Percentiles rank a stretch among this genome's conserved stretches.
These are phyloP conservation scores for Crotalus viridis DNA, from an alignment of 2,113 vertebrate species.

Conservation along the genomic window DNA sequence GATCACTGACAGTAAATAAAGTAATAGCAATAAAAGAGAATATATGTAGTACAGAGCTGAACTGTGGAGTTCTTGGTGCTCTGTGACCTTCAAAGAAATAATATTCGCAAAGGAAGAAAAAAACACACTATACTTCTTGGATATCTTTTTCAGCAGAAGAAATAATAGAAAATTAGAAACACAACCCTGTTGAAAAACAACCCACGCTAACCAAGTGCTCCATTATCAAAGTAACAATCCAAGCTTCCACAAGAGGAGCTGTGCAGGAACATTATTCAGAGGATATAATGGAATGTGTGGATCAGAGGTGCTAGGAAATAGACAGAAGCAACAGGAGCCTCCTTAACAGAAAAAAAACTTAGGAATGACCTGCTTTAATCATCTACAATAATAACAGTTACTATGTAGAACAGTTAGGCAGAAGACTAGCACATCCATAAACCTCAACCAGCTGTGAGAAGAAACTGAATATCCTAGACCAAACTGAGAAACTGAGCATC, in stretches of 20 bases:
- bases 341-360: neutral
- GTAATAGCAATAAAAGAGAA: neutral
- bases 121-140: neutral
- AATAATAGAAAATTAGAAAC: neutral
- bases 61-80: neutral
- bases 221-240: neutral
- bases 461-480: neutral
- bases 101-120: neutral
- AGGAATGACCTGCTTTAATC: neutral
- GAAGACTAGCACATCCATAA: neutral
- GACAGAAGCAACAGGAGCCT: neutral
- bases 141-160: neutral
- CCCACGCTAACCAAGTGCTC: neutral
- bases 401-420: neutral
- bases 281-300: neutral
- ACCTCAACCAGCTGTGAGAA: neutral
- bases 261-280: neutral
- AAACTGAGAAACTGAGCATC: neutral
- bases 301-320: neutral
- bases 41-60: neutral
- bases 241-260: neutral
- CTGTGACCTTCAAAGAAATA: neutral
- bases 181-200: neutral
- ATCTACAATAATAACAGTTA: neutral
- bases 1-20: neutral